Evolutionary conservation across 2,797 vertebrate genomes (phyloP).

Genomic region (Tadarida brasiliensis): DNA sequence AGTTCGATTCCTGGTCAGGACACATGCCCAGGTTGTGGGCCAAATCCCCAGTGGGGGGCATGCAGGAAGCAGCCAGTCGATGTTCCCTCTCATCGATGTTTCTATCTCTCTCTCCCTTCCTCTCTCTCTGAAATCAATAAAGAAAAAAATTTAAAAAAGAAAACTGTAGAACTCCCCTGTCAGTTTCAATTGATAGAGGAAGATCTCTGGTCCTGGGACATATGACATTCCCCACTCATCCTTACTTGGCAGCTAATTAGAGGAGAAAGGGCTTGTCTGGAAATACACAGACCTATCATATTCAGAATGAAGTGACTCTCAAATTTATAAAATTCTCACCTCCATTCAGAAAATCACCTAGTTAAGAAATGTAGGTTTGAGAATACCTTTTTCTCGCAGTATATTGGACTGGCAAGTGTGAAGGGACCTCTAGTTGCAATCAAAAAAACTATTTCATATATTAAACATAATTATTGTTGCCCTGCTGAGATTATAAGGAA

Average conservation of each 20-base stretch:
- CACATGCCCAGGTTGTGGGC: too few relatives aligned
- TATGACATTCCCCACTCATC: neutral
- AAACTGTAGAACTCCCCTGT: neutral
- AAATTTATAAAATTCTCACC: conserved; percentile 9
- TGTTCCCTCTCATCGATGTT: too few relatives aligned
- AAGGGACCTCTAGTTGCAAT: neutral
- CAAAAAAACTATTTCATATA: neutral
- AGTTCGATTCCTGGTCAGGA: too few relatives aligned
- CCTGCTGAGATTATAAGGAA: neutral
- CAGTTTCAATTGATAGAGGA: conserved; percentile 21
- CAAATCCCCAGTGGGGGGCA: too few relatives aligned
- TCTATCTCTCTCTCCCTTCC: too few relatives aligned
- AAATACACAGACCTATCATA: neutral
- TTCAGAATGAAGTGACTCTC: neutral
- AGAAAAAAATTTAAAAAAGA: neutral
- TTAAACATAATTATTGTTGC: conserved; percentile 7
- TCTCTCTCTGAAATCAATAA: too few relatives aligned
- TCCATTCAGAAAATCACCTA: neutral
- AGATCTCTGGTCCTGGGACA: neutral
- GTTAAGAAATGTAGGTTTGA: conserved; percentile 35
- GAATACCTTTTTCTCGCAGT: neutral
- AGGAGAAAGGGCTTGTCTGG: conserved; percentile 18
- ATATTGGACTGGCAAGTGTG: neutral
- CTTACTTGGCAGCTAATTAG: neutral
- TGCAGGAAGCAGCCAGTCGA: too few relatives aligned